Conservation (phyloP, 2,113 vertebrate species). For the Phyllostomus discolor region DNA sequence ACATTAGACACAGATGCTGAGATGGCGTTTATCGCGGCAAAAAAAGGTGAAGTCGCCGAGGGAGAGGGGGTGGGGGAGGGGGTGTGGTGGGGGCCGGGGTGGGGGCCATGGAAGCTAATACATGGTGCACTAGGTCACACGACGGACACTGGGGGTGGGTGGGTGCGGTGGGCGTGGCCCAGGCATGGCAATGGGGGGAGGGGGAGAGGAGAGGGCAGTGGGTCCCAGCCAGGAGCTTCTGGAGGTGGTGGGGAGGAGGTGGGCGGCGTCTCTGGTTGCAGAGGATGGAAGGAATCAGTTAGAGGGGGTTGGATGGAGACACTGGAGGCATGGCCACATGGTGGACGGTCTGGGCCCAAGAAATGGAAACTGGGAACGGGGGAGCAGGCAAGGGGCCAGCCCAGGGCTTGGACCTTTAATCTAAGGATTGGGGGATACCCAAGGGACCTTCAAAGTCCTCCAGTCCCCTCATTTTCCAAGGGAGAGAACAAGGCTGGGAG, state of each 20-base stretch:
- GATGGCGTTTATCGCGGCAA: constrained; percentile 77
- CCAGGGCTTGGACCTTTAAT: neutral
- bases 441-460: neutral
- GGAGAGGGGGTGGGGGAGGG: constrained; percentile 36
- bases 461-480: neutral
- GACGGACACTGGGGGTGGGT: constrained; percentile 64
- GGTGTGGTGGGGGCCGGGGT: constrained; percentile 51
- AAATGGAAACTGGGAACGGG: neutral
- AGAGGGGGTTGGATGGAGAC: constrained; percentile 65
- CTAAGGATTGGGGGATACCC: neutral
- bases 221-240: constrained; percentile 61
- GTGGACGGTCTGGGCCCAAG: constrained; percentile 36
- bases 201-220: constrained; percentile 38
- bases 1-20: constrained; percentile 77
- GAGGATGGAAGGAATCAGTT: constrained; percentile 66
- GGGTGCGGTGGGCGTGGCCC: constrained; percentile 58
- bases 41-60: constrained; percentile 70
- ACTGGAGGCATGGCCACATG: constrained; percentile 66
- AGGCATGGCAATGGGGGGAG: constrained; percentile 62
- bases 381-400: neutral
- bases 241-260: constrained; percentile 34
- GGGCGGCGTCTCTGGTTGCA: constrained; percentile 57
- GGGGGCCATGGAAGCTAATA: constrained; percentile 71
- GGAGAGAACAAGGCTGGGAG: neutral
- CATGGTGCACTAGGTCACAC: constrained; percentile 70